A percentile compares a stretch with the other conserved stretches of the same genome.
phyloP scores from a whole-genome alignment of 35 echinoderm and acorn worm genomes.

The Acanthaster planci region DNA sequence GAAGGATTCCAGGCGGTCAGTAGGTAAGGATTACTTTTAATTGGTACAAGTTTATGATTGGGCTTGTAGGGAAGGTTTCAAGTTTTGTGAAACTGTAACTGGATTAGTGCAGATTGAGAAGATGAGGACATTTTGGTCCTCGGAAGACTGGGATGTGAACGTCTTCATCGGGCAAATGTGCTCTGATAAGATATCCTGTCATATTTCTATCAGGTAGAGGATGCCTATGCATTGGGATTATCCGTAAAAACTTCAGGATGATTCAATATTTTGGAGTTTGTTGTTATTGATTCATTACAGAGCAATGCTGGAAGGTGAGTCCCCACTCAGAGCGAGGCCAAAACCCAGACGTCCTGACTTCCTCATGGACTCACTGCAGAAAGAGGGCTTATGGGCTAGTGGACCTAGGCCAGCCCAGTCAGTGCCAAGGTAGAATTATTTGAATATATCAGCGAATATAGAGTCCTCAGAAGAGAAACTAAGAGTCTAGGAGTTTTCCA shows the following conservation, averaged over 20 bases:
- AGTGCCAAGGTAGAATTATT: not conserved
- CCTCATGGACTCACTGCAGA: constrained; percentile 59
- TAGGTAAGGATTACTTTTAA: not conserved
- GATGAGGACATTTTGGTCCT: too few relatives aligned
- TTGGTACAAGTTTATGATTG: too few relatives aligned
- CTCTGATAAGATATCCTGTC: too few relatives aligned
- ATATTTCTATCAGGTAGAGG: not conserved
- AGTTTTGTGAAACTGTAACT: too few relatives aligned
- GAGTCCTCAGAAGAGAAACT: too few relatives aligned
- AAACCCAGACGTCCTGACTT: constrained; percentile 67
- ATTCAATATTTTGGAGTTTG: not conserved
- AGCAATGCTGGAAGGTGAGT: not conserved
- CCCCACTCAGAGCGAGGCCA: constrained; percentile 26
- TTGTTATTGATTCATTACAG: not conserved
- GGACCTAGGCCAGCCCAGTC: not conserved
- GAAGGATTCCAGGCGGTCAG: not conserved
- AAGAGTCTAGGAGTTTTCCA: too few relatives aligned
- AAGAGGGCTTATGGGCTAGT: constrained; percentile 58
- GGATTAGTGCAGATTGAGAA: too few relatives aligned
- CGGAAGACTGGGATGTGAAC: too few relatives aligned
- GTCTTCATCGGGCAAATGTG: too few relatives aligned
- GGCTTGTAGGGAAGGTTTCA: too few relatives aligned
- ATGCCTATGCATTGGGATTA: too few relatives aligned
- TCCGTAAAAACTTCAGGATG: not conserved
- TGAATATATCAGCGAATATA: too few relatives aligned